A percentile compares a stretch with the other conserved stretches of the same genome.
phyloP scores from a whole-genome alignment of 2,888 invertebrate species.

The Chaetoderma sp. region DNA sequence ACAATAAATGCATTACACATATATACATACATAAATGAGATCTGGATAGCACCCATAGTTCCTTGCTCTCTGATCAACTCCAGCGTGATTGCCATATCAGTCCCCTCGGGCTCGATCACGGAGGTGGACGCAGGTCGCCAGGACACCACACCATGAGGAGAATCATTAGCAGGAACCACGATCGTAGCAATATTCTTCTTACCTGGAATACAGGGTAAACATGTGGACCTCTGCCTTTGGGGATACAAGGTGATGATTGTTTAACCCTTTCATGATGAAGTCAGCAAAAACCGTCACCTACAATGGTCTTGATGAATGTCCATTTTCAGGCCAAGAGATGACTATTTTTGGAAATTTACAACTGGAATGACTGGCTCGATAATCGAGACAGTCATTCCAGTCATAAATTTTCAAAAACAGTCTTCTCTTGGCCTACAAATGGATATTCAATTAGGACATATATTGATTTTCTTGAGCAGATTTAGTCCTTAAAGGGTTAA shows the following conservation, averaged over 20 bases:
- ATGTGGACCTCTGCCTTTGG: neutral
- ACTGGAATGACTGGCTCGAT: too few relatives aligned
- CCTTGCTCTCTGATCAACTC: constrained; percentile 60
- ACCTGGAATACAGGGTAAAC: constrained; percentile 31
- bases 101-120: constrained; percentile 52
- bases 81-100: constrained; percentile 46
- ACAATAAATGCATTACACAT: too few relatives aligned
- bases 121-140: constrained; percentile 51
- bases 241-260: too few relatives aligned
- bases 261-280: too few relatives aligned
- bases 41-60: constrained; percentile 49
- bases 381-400: too few relatives aligned
- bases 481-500: neutral
- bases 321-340: too few relatives aligned
- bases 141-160: constrained; percentile 63
- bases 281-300: neutral
- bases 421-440: too few relatives aligned
- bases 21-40: constrained; percentile 61
- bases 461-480: too few relatives aligned
- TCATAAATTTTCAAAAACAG: too few relatives aligned
- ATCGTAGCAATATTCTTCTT: constrained; percentile 43
- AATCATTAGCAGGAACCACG: constrained; percentile 64
- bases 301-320: too few relatives aligned
- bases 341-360: too few relatives aligned
- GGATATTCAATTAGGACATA: too few relatives aligned